Evolutionary conservation across 2,113 vertebrate species (phyloP).

Genomic region (Lepisosteus osseus): DNA sequence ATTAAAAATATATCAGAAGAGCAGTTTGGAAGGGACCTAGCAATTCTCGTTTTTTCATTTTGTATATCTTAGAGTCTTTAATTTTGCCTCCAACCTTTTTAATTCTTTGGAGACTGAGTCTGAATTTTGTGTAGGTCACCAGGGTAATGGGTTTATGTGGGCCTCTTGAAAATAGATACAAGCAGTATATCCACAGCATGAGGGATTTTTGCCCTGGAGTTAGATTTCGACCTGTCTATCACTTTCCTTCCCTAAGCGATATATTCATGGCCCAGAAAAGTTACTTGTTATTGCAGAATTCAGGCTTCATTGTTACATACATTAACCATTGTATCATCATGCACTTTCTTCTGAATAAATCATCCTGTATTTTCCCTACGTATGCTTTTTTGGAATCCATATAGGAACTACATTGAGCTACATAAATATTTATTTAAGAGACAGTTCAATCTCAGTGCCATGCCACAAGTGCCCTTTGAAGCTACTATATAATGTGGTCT

Average conservation of each 20-base stretch:
- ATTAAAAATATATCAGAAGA: no score
- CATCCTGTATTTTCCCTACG: background rate
- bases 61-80: no score
- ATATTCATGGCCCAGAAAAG: constrained; percentile 2
- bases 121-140: constrained; percentile 13
- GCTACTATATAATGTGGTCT: no score
- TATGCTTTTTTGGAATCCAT: background rate
- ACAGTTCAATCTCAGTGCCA: no score
- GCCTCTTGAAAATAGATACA: constrained; percentile 20
- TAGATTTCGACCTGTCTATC: constrained; percentile 18
- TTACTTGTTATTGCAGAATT: background rate
- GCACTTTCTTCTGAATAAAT: constrained; percentile 6
- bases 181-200: constrained; percentile 1
- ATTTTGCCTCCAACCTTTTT: no score
- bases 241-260: background rate
- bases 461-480: no score
- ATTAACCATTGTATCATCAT: constrained; percentile 7
- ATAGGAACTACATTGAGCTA: background rate
- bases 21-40: no score
- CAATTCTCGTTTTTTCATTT: no score
- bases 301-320: constrained; percentile 4
- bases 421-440: no score
- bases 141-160: constrained; percentile 16
- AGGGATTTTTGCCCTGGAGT: constrained; percentile 20
- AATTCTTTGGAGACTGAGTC: no score